Evolutionary conservation across 1,140 invertebrate species (phyloP).

Genomic region (Drosophila nikananu): DNA sequence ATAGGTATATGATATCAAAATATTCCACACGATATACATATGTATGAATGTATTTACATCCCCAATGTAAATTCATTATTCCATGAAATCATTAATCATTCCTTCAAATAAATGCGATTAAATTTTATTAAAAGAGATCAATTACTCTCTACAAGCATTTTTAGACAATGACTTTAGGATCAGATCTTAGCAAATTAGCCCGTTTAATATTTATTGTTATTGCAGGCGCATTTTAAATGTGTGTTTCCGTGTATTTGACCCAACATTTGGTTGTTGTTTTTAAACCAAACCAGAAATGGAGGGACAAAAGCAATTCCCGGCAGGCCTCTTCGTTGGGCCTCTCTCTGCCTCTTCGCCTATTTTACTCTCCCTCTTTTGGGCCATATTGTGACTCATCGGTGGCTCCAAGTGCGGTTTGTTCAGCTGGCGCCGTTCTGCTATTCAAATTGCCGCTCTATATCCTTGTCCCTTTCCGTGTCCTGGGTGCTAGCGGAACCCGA

Average conservation of each 20-base stretch:
- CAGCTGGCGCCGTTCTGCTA: conserved; percentile 73
- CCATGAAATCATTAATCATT: background rate
- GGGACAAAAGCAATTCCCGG: conserved; percentile 5
- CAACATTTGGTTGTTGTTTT: background rate
- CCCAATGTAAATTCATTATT: background rate
- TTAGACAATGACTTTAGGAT: no score
- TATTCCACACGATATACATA: background rate
- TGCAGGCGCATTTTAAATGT: background rate
- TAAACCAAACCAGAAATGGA: background rate
- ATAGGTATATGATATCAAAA: no score
- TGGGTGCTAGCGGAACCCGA: conserved; percentile 26
- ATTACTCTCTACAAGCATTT: background rate
- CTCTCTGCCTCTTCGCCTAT: conserved; percentile 1
- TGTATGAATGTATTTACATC: no score
- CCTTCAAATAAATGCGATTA: background rate
- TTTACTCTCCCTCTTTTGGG: conserved; percentile 22
- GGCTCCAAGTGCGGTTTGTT: conserved; percentile 59
- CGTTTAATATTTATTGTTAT: conserved; percentile 5
- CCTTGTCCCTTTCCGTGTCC: conserved; percentile 49
- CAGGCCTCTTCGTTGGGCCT: conserved; percentile 18
- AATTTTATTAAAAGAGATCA: background rate
- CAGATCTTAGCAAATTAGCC: background rate
- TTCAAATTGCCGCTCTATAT: conserved; percentile 75
- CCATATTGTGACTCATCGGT: conserved; percentile 47
- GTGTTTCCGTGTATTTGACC: conserved; percentile 5